A percentile compares a stretch with the other conserved stretches of the same genome.
These are phyloP conservation scores for Cyaniris semiargus DNA, from an alignment of 2,888 invertebrate species.

Conservation along the genomic window DNA sequence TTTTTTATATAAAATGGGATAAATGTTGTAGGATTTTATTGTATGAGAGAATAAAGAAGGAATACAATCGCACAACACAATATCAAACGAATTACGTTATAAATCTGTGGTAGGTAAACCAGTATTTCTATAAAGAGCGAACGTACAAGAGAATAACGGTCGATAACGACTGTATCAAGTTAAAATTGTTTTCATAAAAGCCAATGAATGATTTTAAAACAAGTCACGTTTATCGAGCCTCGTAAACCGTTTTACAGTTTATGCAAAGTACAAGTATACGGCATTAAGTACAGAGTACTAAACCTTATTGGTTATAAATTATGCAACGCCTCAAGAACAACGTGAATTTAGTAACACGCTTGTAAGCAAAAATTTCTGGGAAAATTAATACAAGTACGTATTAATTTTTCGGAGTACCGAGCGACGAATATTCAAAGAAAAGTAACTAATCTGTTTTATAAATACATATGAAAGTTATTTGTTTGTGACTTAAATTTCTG, in stretches of 20 bases:
- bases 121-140: not conserved
- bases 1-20: not conserved
- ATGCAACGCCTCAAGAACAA: constrained; percentile 18
- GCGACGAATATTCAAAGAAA: not conserved
- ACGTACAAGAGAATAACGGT: not conserved
- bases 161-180: not conserved
- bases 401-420: too few species aligned
- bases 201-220: constrained; percentile 35
- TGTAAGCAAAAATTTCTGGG: not conserved
- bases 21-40: not conserved
- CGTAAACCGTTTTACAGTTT: constrained; percentile 43
- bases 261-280: constrained; percentile 40
- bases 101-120: not conserved
- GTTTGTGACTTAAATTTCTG: not conserved
- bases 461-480: not conserved
- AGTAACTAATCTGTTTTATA: not conserved
- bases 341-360: not conserved
- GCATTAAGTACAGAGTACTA: constrained; percentile 27
- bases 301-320: constrained; percentile 43
- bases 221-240: constrained; percentile 42
- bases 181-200: constrained; percentile 23
- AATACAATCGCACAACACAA: not conserved
- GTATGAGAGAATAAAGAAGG: not conserved
- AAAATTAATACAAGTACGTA: not conserved
- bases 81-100: not conserved